A percentile compares a stretch with the other conserved stretches of the same genome.
phyloP scores from a whole-genome alignment of 1,140 invertebrate genomes.

The Aradophagus sp. region DNA sequence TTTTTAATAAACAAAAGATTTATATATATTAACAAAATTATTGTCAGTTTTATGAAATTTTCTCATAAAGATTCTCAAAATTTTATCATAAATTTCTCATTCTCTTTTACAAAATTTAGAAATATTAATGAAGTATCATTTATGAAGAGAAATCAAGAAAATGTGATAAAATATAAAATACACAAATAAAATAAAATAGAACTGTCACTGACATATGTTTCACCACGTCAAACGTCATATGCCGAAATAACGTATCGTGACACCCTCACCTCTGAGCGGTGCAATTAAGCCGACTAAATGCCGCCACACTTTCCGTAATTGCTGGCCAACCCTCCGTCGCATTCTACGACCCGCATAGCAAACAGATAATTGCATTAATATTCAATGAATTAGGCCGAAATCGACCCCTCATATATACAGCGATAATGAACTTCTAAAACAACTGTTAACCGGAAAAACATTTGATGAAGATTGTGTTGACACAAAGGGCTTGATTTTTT shows the following conservation, averaged over 20 bases:
- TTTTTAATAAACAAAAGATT: too few relatives aligned
- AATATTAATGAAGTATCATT: too few relatives aligned
- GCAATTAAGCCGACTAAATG: slow-evolving; percentile 68
- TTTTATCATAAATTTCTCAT: too few relatives aligned
- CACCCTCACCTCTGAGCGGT: slow-evolving; percentile 45
- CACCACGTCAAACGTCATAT: slow-evolving; percentile 62
- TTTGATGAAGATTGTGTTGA: slow-evolving; percentile 22
- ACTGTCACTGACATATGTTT: slow-evolving; percentile 49
- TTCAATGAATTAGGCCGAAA: slow-evolving; percentile 26
- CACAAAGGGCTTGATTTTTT: slow-evolving; percentile 4
- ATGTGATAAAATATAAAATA: too few relatives aligned
- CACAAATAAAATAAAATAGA: too few relatives aligned
- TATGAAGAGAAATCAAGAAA: too few relatives aligned
- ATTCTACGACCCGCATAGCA: slow-evolving; percentile 21
- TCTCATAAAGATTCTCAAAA: too few relatives aligned
- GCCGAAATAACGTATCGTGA: slow-evolving; percentile 61
- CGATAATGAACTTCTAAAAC: slow-evolving; percentile 31
- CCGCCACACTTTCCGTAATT: slow-evolving; percentile 67
- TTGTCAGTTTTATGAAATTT: too few relatives aligned
- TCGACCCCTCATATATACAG: slow-evolving; percentile 19
- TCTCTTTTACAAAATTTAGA: too few relatives aligned
- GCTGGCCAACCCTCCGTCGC: slow-evolving; percentile 51
- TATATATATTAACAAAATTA: too few relatives aligned
- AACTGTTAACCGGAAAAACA: slow-evolving; percentile 22
- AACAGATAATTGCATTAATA: slow-evolving; percentile 40